Evolutionary conservation across 2,888 invertebrate species (phyloP), one percentile per base, ranked within the genome.

Genomic region (Drosophila subsilvestris): DNA sequence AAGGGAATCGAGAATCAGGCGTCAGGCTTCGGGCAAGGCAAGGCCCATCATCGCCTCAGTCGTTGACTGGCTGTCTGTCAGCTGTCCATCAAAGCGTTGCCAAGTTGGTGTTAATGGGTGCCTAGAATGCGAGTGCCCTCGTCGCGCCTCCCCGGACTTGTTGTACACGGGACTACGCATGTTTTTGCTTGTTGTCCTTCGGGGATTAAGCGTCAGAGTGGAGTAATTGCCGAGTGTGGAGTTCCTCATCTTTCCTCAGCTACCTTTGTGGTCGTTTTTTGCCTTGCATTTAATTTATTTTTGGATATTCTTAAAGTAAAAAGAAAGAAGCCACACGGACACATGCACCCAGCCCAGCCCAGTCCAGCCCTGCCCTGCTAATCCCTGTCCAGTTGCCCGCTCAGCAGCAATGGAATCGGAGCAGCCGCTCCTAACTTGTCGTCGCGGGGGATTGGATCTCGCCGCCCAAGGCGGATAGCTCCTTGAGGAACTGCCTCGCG

Each of bases 401-500:
- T 79, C 69, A 87, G 74, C 86, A 86, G 78, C 82, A 82, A 51
- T 60, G 70, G 62, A 79, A 85, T 61, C 45, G 54, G 4, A 42
- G 48, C 44, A 73, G 76, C 62, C 72, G 69, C 66, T 86, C 89
- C 90, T 92, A 92, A 90, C 91, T 91, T 60, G 90, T 71, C 60
- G 90, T 68, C 43, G 89, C 78, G 0, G 92, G 91, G 22, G 88
- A 73, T 69, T 91, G 90, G 74, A 95, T 94, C 91, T 96, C 96
- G 89, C 95, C 95, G 49, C 96, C 96, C 74, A 96, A 92, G 29
- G 95, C 93, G n/a, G 96, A 95, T 32, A 97, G 93, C 93, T 99
- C 99, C 92, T 97, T 97, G 71, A 99, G 93, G 93, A 99, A 99
- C 91, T 98, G 98, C 80, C 95, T 95, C 7, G 99, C 98, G 93